These are phyloP conservation scores for Pseudomugil gertrudae DNA, from an alignment of 2,797 vertebrate species.

Conservation along the genomic window DNA sequence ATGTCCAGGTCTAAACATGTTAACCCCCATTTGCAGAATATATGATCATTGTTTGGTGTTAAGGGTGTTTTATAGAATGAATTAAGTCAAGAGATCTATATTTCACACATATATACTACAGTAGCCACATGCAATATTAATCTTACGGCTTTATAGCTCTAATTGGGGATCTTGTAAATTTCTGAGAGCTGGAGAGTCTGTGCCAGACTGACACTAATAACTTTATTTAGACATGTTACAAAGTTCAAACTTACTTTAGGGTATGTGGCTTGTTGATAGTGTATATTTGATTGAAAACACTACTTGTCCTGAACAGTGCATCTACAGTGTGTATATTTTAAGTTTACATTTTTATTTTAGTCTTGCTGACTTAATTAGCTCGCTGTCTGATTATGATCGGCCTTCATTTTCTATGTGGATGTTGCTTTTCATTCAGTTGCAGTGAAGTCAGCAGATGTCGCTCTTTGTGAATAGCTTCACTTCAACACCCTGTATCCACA, in stretches of 20 bases:
- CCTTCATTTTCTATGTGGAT: conserved; percentile 3
- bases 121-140: not conserved
- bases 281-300: too few species aligned
- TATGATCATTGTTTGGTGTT: not conserved
- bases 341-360: not conserved
- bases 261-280: too few species aligned
- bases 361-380: too few species aligned
- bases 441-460: conserved; percentile 81
- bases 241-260: too few species aligned
- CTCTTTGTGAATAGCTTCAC: conserved; percentile 71
- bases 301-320: too few species aligned
- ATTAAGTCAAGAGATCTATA: not conserved
- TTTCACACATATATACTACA: not conserved
- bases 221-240: too few species aligned
- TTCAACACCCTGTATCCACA: conserved; percentile 57
- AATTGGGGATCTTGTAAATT: conserved; percentile 17
- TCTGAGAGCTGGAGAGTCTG: too few species aligned
- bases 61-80: not conserved
- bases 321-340: not conserved
- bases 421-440: not conserved
- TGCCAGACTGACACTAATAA: too few species aligned
- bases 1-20: too few species aligned
- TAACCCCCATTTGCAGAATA: not conserved
- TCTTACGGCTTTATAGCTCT: too few species aligned
- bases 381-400: conserved; percentile 30